Evolutionary conservation across 1,140 invertebrate genomes (phyloP), one percentile per base, ranked within the genome.

Genomic region (Cydia amplana): DNA sequence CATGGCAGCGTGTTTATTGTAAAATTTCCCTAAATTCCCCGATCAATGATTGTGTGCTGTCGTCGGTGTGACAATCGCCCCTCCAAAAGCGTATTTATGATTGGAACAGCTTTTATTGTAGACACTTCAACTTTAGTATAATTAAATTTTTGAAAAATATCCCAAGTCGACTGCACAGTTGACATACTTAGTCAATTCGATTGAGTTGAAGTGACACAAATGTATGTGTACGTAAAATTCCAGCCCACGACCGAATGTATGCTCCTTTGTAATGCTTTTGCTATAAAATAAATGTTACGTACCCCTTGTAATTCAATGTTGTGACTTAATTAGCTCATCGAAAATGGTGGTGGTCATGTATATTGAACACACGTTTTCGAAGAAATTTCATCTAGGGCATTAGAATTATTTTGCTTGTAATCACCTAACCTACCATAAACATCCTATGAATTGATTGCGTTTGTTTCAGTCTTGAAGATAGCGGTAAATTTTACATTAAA

Each of bases 21-120:
- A 83, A 84, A 83, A 87, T 83, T 83, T 81, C 67, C 75, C 79
- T 40, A 16, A 70, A 40, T 70, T 70, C 40, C 14, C n/a, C 16
- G 18, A 70, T 70, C 65, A 14, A 16, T 70, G 32, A 70, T 70
- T 40, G 74, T 70, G 32, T 72, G 25, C 36, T 49, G 84, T 89
- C 88, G 87, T 89, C 87, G 82, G 84, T 87, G 89, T 91, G 85
- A 91, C 88, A 87, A 90, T 89, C 87, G 90, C 88, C 90, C 88
- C 82, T 85, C 76, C 88, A 86, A 92, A 92, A 88, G 82, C 87
- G 87, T 90, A 86, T 84, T 85, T 79, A 82, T 80, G 73, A 81
- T 78, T 79, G 77, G 77, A 78, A 80, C 77, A 80, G 86, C 86
- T 88, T 87, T 83, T 75, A 74, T 80, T 83, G 81, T 82, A 77